A percentile compares a stretch with the other conserved stretches of the same genome.
Evolutionary conservation across 2,888 invertebrate species (phyloP).

Genomic region (Sinotaia quadrata): DNA sequence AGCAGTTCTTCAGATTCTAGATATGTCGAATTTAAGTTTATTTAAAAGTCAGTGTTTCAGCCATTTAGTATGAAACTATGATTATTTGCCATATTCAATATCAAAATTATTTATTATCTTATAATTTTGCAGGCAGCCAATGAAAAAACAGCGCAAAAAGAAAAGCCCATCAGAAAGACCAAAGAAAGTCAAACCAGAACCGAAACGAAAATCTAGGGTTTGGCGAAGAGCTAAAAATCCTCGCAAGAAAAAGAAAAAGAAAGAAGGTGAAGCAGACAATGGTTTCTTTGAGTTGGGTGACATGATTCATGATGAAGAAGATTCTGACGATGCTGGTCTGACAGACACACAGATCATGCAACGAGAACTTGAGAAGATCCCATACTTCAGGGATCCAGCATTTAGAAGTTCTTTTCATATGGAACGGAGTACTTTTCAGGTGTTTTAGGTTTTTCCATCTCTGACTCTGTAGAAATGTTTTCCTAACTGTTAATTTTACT

Average conservation of each 20-base stretch:
- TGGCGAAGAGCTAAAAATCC: constrained; percentile 1
- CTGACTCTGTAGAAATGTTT: no score
- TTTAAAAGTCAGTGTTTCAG: no score
- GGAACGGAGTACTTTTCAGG: constrained; percentile 27
- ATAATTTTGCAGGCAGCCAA: constrained; percentile 16
- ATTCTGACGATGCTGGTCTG: constrained; percentile 8
- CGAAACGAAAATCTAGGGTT: constrained; percentile 2
- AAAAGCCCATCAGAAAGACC: constrained; percentile 8
- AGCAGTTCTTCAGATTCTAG: no score
- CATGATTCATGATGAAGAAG: background rate
- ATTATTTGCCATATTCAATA: background rate
- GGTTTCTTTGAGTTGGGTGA: background rate
- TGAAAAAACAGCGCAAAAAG: constrained; percentile 14
- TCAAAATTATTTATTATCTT: background rate
- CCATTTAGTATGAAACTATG: no score
- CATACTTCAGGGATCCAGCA: constrained; percentile 22
- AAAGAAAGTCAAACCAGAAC: constrained; percentile 1
- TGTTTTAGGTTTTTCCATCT: background rate
- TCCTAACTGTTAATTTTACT: no score
- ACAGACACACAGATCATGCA: constrained; percentile 24
- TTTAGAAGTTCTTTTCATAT: constrained; percentile 23
- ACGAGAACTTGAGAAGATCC: constrained; percentile 21
- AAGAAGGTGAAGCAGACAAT: background rate
- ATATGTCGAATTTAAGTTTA: no score
- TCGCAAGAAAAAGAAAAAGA: background rate